phyloP scores from a whole-genome alignment of 2,797 vertebrate species.

The Poecilia picta region DNA sequence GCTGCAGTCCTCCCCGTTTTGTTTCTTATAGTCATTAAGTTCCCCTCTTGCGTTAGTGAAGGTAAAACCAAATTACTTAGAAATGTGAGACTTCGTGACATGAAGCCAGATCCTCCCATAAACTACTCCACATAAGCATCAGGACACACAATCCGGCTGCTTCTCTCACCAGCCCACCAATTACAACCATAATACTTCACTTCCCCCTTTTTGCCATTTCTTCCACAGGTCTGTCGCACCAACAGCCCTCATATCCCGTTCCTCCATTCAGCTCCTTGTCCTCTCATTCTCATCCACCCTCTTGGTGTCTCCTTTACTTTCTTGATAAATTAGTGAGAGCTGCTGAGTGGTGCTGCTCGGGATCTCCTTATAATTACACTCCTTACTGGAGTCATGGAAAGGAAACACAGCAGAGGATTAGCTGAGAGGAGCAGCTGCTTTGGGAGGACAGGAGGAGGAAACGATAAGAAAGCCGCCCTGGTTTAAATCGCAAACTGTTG shows the following conservation, averaged over 20 bases:
- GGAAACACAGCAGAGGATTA: slow-evolving; percentile 47
- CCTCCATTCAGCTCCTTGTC: background rate
- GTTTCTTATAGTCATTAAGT: background rate
- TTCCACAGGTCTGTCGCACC: background rate
- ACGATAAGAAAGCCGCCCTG: background rate
- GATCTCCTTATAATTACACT: slow-evolving; percentile 52
- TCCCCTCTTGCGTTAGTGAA: background rate
- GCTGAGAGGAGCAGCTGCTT: slow-evolving; percentile 5
- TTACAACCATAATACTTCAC: slow-evolving; percentile 7
- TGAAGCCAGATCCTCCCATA: background rate
- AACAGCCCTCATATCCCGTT: background rate
- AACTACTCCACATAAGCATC: background rate
- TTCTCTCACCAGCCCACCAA: slow-evolving; percentile 8
- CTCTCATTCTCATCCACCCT: slow-evolving; percentile 4
- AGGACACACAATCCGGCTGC: background rate
- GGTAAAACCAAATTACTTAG: background rate
- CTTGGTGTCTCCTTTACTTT: slow-evolving; percentile 29
- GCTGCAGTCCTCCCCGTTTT: background rate
- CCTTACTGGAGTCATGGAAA: slow-evolving; percentile 54
- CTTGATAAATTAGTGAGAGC: slow-evolving; percentile 69
- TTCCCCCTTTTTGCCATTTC: background rate
- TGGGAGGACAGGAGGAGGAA: background rate
- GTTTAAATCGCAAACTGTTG: background rate
- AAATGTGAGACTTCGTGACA: background rate
- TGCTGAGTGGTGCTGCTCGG: slow-evolving; percentile 51